Conservation (phyloP, 2,797 vertebrate species). For the Tachyglossus aculeatus region DNA sequence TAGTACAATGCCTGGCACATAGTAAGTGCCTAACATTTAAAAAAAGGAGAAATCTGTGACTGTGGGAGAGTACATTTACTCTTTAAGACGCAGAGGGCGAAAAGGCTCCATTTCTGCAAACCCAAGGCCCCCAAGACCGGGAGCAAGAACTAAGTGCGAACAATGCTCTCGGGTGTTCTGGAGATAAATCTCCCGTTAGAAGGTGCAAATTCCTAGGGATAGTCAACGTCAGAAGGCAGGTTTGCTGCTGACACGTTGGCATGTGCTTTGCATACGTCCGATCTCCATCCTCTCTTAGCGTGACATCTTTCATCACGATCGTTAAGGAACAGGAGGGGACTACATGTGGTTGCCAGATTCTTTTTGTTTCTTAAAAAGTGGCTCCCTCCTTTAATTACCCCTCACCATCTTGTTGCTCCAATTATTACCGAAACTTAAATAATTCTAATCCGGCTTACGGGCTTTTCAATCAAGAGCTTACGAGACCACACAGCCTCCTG, state of each 20-base stretch:
- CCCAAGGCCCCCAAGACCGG: too few species aligned
- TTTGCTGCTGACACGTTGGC: constrained; percentile 62
- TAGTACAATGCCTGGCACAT: too few species aligned
- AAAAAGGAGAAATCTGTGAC: too few species aligned
- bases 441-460: constrained; percentile 16
- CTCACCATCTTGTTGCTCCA: constrained; percentile 59
- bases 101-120: too few species aligned
- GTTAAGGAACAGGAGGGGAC: constrained; percentile 52
- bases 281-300: constrained; percentile 60
- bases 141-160: too few species aligned
- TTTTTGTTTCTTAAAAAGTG: constrained; percentile 56
- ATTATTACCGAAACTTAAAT: constrained; percentile 58
- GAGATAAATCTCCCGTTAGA: constrained; percentile 52
- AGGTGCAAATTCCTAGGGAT: constrained; percentile 57
- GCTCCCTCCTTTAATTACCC: constrained; percentile 64
- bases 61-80: too few species aligned
- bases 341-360: constrained; percentile 78
- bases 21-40: too few species aligned
- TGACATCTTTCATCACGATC: constrained; percentile 73
- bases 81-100: too few species aligned
- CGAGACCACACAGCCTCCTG: constrained; percentile 52
- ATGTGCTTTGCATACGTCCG: constrained; percentile 61
- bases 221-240: constrained; percentile 52
- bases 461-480: constrained; percentile 68
- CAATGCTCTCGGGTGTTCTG: too few species aligned